phyloP scores from a whole-genome alignment of 2,888 invertebrate species.

The Catocala sponsa region DNA sequence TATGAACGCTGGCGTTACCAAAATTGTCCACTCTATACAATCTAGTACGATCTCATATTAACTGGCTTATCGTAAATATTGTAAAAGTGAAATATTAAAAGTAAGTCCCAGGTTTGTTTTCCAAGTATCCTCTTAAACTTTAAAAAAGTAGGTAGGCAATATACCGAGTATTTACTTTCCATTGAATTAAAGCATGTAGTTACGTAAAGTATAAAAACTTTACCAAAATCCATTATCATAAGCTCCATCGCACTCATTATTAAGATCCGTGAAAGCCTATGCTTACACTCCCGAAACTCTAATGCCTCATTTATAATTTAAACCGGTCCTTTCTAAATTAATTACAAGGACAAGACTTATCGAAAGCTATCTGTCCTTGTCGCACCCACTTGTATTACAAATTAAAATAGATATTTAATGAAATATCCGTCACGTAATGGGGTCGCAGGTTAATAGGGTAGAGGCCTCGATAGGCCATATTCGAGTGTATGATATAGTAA shows the following conservation, averaged over 20 bases:
- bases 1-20: no score
- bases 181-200: background rate
- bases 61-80: no score
- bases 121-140: no score
- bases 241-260: slow-evolving; percentile 39
- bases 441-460: slow-evolving; percentile 69
- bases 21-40: no score
- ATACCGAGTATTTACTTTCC: background rate
- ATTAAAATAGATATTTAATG: slow-evolving; percentile 51
- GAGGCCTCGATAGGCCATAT: slow-evolving; percentile 50
- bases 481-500: slow-evolving; percentile 8
- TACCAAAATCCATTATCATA: slow-evolving; percentile 29
- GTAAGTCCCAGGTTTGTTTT: no score
- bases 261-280: slow-evolving; percentile 34
- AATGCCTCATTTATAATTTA: slow-evolving; percentile 48
- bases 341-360: slow-evolving; percentile 55
- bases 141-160: no score
- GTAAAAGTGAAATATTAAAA: no score
- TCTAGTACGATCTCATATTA: no score
- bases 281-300: slow-evolving; percentile 32
- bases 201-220: slow-evolving; percentile 15
- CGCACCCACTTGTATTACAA: slow-evolving; percentile 47
- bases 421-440: slow-evolving; percentile 58
- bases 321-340: slow-evolving; percentile 51
- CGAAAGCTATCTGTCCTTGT: slow-evolving; percentile 50